A percentile compares a stretch with the other conserved stretches of the same genome.
These are phyloP conservation scores for Parauchenoglanis ngamensis DNA, from an alignment of 2,797 vertebrate genomes.

Conservation along the genomic window DNA sequence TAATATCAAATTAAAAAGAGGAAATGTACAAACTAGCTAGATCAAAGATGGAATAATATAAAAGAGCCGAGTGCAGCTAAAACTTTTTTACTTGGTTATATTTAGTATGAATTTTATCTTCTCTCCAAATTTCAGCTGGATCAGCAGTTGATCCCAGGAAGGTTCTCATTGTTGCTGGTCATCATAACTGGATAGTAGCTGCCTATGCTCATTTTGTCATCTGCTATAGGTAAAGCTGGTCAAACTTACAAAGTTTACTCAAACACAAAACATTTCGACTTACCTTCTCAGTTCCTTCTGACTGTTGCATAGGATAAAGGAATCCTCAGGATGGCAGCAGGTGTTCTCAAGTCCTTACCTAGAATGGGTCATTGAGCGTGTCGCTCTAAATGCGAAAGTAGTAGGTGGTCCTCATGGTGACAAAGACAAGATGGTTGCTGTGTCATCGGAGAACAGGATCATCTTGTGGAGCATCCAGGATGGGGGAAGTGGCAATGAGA, in stretches of 20 bases:
- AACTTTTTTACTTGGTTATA: neutral
- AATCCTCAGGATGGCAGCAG: slow-evolving; percentile 97
- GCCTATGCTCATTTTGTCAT: slow-evolving; percentile 97
- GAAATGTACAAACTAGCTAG: too few species aligned
- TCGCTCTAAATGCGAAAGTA: slow-evolving; percentile 95
- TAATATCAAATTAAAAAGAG: too few species aligned
- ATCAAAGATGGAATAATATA: neutral
- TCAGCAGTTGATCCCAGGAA: slow-evolving; percentile 92
- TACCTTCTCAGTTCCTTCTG: neutral
- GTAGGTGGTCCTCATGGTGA: slow-evolving; percentile 96
- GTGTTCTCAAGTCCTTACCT: slow-evolving; percentile 95
- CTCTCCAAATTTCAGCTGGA: slow-evolving; percentile 65
- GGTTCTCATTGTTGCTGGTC: slow-evolving; percentile 93
- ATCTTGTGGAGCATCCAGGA: slow-evolving; percentile 98
- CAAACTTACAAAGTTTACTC: neutral
- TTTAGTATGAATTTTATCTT: neutral
- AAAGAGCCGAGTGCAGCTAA: neutral
- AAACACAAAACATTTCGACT: neutral
- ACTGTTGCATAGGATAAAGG: slow-evolving; percentile 84
- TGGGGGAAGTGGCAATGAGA: slow-evolving; percentile 91
- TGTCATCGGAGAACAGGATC: slow-evolving; percentile 91
- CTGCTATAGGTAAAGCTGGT: slow-evolving; percentile 88
- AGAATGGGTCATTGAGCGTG: slow-evolving; percentile 91
- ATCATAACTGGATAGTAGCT: slow-evolving; percentile 98
- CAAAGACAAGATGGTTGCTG: slow-evolving; percentile 98